These are phyloP conservation scores for Phortica variegata DNA, from an alignment of 1,140 invertebrate species.

Conservation along the genomic window DNA sequence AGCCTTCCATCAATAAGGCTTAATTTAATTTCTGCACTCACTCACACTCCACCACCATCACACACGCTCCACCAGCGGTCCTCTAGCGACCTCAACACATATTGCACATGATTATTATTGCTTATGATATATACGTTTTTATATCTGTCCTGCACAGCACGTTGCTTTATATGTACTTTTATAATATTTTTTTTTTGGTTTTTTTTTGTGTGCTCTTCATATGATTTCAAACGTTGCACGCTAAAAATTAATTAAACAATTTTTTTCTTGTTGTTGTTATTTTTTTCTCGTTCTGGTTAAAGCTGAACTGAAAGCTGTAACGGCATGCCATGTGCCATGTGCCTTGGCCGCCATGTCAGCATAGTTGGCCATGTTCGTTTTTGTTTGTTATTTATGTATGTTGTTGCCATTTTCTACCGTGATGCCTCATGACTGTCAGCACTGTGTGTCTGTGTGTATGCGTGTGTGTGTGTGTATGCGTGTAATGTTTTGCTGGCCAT, in stretches of 20 bases:
- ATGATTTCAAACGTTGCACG: slow-evolving; percentile 36
- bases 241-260: slow-evolving; percentile 54
- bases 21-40: slow-evolving; percentile 45
- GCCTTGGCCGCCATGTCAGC: too few species aligned
- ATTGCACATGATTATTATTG: slow-evolving; percentile 48
- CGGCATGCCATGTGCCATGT: not conserved
- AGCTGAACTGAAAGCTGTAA: not conserved
- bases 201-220: slow-evolving; percentile 14
- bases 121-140: slow-evolving; percentile 25
- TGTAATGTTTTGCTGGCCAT: slow-evolving; percentile 53
- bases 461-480: too few species aligned
- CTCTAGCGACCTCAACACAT: slow-evolving; percentile 13
- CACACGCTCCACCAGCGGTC: not conserved
- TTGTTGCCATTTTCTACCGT: slow-evolving; percentile 36
- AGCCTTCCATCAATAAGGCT: slow-evolving; percentile 45
- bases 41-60: slow-evolving; percentile 24
- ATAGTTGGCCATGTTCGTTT: not conserved
- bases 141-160: slow-evolving; percentile 8
- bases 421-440: too few species aligned
- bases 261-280: slow-evolving; percentile 7
- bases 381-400: slow-evolving; percentile 9
- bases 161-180: slow-evolving; percentile 49
- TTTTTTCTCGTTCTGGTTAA: slow-evolving; percentile 20
- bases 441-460: too few species aligned
- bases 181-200: slow-evolving; percentile 43